These are phyloP conservation scores for Hozukius guyotensis DNA, from an alignment of 2,797 vertebrate genomes.

Conservation along the genomic window DNA sequence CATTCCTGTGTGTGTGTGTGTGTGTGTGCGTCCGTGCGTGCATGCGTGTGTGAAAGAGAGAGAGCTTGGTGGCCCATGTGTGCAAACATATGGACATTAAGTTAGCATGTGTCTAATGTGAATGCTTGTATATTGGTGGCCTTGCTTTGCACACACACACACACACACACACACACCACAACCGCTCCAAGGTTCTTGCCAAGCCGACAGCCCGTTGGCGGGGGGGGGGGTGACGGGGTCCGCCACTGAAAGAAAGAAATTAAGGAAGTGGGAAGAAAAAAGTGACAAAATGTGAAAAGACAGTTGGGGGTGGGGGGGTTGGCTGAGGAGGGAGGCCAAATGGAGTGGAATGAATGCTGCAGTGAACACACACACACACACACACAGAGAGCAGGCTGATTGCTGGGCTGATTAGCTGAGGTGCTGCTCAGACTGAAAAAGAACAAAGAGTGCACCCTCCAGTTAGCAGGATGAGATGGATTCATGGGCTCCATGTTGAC, in stretches of 20 bases:
- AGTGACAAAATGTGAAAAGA: slow-evolving; percentile 57
- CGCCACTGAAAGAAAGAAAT: slow-evolving; percentile 41
- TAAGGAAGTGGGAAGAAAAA: slow-evolving; percentile 40
- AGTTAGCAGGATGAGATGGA: not conserved
- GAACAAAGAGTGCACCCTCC: slow-evolving; percentile 17
- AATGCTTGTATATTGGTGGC: slow-evolving; percentile 5
- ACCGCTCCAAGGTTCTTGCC: slow-evolving; percentile 30
- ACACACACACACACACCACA: not conserved
- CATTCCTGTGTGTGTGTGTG: not conserved
- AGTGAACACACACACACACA: slow-evolving; percentile 2
- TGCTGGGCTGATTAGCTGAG: slow-evolving; percentile 52
- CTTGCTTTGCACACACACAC: slow-evolving; percentile 53
- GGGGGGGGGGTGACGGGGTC: slow-evolving; percentile 30
- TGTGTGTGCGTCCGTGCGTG: not conserved
- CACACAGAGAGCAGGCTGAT: slow-evolving; percentile 9
- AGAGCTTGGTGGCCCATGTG: not conserved
- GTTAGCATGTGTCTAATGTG: slow-evolving; percentile 35
- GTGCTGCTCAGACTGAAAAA: slow-evolving; percentile 43
- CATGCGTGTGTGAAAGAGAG: not conserved
- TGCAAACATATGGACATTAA: slow-evolving; percentile 33
- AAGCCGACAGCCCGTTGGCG: slow-evolving; percentile 70
- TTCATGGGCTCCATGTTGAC: not conserved
- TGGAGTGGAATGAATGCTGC: slow-evolving; percentile 48
- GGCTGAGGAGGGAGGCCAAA: slow-evolving; percentile 8
- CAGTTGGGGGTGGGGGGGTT: not conserved